Evolutionary conservation across 2,797 vertebrate genomes (phyloP).

Genomic region (Artibeus jamaicensis): DNA sequence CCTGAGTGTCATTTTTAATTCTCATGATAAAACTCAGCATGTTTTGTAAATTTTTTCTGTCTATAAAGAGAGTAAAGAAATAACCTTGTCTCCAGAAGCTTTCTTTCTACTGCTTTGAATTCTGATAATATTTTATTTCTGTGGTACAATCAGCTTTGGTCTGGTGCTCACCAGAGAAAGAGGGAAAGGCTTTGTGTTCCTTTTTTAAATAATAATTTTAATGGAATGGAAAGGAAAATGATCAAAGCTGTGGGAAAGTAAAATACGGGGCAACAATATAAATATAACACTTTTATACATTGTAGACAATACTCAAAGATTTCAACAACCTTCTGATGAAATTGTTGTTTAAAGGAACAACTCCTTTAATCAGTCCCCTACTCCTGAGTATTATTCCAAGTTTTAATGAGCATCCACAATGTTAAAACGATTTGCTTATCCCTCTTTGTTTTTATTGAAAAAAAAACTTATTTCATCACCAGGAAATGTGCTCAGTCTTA

Average conservation of each 20-base stretch:
- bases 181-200: not conserved
- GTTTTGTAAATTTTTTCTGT: not conserved
- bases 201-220: not conserved
- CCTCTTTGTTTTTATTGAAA: not conserved
- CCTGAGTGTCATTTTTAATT: not conserved
- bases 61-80: not conserved
- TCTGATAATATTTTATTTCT: not conserved
- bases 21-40: not conserved
- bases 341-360: not conserved
- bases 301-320: not conserved
- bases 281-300: not conserved
- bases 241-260: not conserved
- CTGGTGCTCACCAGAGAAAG: not conserved
- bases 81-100: not conserved
- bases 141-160: not conserved
- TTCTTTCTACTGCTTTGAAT: not conserved
- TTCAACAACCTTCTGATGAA: not conserved
- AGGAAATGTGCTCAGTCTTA: constrained; percentile 21
- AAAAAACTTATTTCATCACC: not conserved
- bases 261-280: not conserved
- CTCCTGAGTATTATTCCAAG: not conserved
- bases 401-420: constrained; percentile 4
- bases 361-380: too few species aligned
- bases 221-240: not conserved
- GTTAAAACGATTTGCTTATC: not conserved